These are phyloP conservation scores for Polymixis lichenea DNA, from an alignment of 2,888 invertebrate genomes.

Conservation along the genomic window DNA sequence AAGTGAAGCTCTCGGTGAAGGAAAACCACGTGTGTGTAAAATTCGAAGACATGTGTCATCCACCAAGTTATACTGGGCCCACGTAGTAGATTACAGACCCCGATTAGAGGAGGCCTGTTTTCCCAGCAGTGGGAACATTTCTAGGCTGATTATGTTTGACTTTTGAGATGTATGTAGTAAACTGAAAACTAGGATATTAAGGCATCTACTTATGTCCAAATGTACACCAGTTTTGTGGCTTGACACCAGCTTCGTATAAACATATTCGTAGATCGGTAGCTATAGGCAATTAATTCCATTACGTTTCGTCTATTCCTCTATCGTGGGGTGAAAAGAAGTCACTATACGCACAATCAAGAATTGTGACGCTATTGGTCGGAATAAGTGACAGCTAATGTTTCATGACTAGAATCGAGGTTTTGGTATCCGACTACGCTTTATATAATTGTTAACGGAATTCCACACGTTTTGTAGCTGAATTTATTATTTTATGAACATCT, in stretches of 20 bases:
- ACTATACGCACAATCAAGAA: slow-evolving; percentile 3
- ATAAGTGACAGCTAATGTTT: background rate
- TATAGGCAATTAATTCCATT: background rate
- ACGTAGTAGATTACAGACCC: too few relatives aligned
- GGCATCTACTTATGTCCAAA: background rate
- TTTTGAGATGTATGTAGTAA: background rate
- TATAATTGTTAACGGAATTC: slow-evolving; percentile 34
- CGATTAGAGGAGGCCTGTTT: background rate
- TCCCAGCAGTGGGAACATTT: background rate
- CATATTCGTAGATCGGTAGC: background rate
- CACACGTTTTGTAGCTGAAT: slow-evolving; percentile 35
- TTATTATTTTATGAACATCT: slow-evolving; percentile 60
- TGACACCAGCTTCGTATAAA: background rate
- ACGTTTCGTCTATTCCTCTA: background rate
- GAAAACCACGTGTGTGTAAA: background rate
- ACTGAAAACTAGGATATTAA: background rate
- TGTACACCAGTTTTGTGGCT: background rate
- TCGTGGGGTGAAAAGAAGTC: background rate
- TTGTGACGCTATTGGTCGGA: background rate
- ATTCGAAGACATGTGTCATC: background rate
- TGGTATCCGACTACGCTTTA: slow-evolving; percentile 24
- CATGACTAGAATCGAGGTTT: background rate
- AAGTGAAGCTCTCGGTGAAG: background rate
- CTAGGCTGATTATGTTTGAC: background rate
- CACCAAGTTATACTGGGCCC: background rate